phyloP scores from a whole-genome alignment of 2,888 invertebrate species.

The Acronicta alni region DNA sequence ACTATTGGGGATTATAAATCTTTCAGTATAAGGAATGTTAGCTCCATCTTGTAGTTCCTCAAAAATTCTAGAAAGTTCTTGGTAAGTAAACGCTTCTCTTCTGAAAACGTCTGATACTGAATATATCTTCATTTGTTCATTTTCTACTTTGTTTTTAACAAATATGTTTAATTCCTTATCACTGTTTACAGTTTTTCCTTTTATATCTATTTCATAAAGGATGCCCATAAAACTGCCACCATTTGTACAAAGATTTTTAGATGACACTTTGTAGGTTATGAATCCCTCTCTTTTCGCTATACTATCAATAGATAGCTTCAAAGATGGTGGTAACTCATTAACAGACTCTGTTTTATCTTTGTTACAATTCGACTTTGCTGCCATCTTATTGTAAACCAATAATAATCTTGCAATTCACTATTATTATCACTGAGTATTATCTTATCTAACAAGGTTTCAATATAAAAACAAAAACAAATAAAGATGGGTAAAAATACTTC shows the following conservation, averaged over 20 bases:
- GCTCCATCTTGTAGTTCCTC: slow-evolving; percentile 63
- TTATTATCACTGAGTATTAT: neutral
- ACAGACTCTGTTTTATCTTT: neutral
- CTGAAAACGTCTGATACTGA: slow-evolving; percentile 62
- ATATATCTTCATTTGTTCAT: slow-evolving; percentile 60
- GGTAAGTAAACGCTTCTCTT: slow-evolving; percentile 69
- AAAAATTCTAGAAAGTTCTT: slow-evolving; percentile 64
- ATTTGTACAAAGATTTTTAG: slow-evolving; percentile 56
- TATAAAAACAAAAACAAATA: slow-evolving; percentile 1
- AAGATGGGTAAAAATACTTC: neutral
- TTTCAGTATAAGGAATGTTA: slow-evolving; percentile 61
- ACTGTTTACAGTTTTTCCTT: slow-evolving; percentile 55
- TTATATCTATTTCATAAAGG: slow-evolving; percentile 65
- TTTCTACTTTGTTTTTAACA: slow-evolving; percentile 66
- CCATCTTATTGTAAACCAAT: slow-evolving; percentile 14
- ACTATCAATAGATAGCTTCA: slow-evolving; percentile 37
- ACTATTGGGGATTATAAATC: slow-evolving; percentile 63
- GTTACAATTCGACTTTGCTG: neutral
- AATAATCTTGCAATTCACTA: neutral
- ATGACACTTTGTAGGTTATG: slow-evolving; percentile 45
- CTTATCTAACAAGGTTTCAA: slow-evolving; percentile 5
- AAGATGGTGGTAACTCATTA: slow-evolving; percentile 29
- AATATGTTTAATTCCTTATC: slow-evolving; percentile 66
- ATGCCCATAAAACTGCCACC: slow-evolving; percentile 68
- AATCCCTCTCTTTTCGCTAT: slow-evolving; percentile 60